phyloP scores from a whole-genome alignment of 2,797 vertebrate genomes.

The Spheniscus humboldti region DNA sequence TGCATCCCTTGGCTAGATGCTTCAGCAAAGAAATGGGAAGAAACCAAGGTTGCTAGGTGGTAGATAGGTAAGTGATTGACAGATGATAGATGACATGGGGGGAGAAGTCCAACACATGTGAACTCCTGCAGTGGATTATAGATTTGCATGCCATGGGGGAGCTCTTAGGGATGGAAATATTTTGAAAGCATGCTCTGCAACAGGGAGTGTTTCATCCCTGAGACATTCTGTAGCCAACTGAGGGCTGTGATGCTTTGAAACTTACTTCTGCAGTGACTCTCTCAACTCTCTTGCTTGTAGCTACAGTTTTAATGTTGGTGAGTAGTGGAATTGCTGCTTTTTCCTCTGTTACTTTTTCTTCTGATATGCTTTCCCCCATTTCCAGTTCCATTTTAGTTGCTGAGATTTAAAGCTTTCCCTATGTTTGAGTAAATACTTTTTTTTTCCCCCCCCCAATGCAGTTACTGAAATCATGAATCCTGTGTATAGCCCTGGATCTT shows the following conservation, averaged over 20 bases:
- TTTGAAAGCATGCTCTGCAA: not conserved
- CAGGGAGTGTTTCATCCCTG: not conserved
- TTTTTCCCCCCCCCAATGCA: not conserved
- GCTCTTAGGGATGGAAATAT: not conserved
- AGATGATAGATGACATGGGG: not conserved
- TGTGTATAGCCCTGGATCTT: conserved; percentile 93
- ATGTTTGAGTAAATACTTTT: not conserved
- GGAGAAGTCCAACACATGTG: not conserved
- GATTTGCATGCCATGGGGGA: rapidly evolving
- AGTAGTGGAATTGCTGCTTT: not conserved
- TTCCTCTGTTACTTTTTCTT: not conserved
- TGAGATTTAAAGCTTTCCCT: not conserved
- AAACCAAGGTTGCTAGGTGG: not conserved
- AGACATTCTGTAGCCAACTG: not conserved
- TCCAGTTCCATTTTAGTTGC: not conserved
- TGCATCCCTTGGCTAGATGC: not conserved
- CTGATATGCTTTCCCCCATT: not conserved
- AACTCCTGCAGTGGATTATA: not conserved
- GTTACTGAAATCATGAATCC: conserved; percentile 91
- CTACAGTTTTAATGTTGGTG: not conserved
- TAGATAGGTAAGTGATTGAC: not conserved
- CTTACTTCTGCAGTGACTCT: not conserved
- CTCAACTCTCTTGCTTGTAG: not conserved
- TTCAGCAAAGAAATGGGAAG: not conserved
- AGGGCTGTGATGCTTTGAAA: not conserved